Evolutionary conservation across 92 coral and sea anemone genomes (phyloP).

Genomic region (Phenganax subtilis): DNA sequence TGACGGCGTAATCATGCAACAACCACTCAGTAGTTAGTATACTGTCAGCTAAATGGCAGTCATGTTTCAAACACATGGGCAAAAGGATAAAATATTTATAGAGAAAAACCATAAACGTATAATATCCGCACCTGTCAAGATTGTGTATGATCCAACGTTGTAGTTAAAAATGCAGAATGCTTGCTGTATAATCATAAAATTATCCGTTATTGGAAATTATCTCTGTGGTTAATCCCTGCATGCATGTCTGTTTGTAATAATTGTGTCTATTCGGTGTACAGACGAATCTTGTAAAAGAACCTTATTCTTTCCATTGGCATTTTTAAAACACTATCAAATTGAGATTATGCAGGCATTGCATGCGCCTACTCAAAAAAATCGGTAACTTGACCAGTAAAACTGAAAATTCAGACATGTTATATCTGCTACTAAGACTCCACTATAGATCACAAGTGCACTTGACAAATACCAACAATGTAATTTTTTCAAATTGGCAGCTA

Average conservation of each 20-base stretch:
- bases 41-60: too few species aligned
- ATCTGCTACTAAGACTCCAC: too few species aligned
- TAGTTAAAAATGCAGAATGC: slow-evolving; percentile 93
- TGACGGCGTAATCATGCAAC: background rate
- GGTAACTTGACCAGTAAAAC: too few species aligned
- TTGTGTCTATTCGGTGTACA: too few species aligned
- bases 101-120: too few species aligned
- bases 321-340: background rate
- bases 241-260: too few species aligned
- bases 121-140: slow-evolving; percentile 63
- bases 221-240: background rate
- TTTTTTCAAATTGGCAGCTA: background rate
- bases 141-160: slow-evolving; percentile 78
- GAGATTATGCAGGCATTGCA: background rate
- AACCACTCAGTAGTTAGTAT: too few species aligned
- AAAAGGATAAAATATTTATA: background rate
- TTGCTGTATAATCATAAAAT: slow-evolving; percentile 51
- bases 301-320: too few species aligned
- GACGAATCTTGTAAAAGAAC: background rate
- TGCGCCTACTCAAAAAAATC: background rate
- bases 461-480: background rate
- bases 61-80: background rate
- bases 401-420: too few species aligned
- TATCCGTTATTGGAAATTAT: background rate
- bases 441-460: too few species aligned